Base-by-base conservation (phyloP, 2,888 invertebrate genomes). In the Lasioglossum pauxillum region DNA sequence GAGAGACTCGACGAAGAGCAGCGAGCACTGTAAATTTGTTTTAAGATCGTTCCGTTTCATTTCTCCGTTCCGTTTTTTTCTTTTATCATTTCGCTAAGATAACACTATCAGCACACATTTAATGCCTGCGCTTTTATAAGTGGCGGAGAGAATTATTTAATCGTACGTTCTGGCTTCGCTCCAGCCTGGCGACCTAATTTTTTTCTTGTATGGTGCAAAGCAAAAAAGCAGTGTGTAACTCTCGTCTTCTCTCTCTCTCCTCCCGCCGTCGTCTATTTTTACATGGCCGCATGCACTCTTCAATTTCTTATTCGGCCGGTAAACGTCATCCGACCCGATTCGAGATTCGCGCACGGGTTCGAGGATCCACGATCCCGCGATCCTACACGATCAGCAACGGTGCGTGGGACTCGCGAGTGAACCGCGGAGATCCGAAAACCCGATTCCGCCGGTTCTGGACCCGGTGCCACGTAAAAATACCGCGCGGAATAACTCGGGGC, bases 81-180 rank as follows among this genome's bases (percentile, higher is more conserved):
- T 93, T 94, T 95, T 95, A 95, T 95, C 95, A 90, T 93, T 94
- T 92, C 90, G 90, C 91, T 88, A 92, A 94, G 95, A 95, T 95
- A 95, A 93, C 95, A 94, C 93, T 95, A 95, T 95, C 95, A 94
- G 95, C 91, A 92, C 93, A 93, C 94, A 93, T 95, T 95, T 94
- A 93, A 94, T 93, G 95, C 94, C 94, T 95, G 94, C 94, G 94
- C 94, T 95, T 95, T 95, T 94, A 94, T 93, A 94, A 95, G 95
- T 94, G 92, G 90, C 91, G 85, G 93, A 90, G 91, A 93, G 93
- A 94, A 95, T 95, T 95, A 95, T 95, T 95, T 95, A 95, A 95
- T 95, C 95, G 94, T 94, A 94, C 91, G 92, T 93, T 93, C 93
- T 93, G 93, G 93, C 93, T 91, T 92, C 93, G 91, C 94, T 95